Percentiles rank a stretch among this genome's conserved stretches.
phyloP scores from a whole-genome alignment of 2,797 vertebrate genomes.

The Enteromius anoplus region DNA sequence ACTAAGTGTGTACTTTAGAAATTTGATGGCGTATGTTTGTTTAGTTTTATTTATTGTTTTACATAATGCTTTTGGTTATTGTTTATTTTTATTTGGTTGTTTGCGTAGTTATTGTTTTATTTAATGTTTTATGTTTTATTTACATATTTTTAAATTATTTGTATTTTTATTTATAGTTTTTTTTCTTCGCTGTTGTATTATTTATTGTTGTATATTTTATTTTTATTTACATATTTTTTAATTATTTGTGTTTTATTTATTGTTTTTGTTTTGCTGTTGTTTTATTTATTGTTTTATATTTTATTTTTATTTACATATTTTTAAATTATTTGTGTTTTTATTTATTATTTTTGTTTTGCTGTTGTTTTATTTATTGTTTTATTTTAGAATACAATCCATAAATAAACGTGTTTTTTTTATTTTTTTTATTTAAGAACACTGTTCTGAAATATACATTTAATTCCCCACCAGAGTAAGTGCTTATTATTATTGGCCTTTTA shows the following conservation, averaged over 20 bases:
- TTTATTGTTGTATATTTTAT: background rate
- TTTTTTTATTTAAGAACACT: background rate
- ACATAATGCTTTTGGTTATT: background rate
- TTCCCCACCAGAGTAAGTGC: background rate
- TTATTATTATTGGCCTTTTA: background rate
- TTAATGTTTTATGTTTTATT: background rate
- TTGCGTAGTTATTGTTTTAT: background rate
- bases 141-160: background rate
- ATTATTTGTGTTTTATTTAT: too few relatives aligned
- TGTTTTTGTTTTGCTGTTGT: too few relatives aligned
- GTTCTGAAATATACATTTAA: slow-evolving; percentile 3
- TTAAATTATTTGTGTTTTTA: too few relatives aligned
- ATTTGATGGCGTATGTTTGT: background rate
- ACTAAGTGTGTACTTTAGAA: too few relatives aligned
- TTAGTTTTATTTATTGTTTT: background rate
- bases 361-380: background rate
- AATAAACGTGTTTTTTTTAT: background rate
- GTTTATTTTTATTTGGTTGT: background rate
- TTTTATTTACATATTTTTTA: too few relatives aligned
- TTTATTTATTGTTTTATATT: too few relatives aligned
- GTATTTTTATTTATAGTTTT: too few relatives aligned
- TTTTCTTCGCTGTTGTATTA: too few relatives aligned
- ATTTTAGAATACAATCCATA: background rate
- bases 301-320: background rate
- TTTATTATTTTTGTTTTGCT: too few relatives aligned